Conservation (phyloP, 2,888 invertebrate genomes). For the Hyppa rectilinea region DNA sequence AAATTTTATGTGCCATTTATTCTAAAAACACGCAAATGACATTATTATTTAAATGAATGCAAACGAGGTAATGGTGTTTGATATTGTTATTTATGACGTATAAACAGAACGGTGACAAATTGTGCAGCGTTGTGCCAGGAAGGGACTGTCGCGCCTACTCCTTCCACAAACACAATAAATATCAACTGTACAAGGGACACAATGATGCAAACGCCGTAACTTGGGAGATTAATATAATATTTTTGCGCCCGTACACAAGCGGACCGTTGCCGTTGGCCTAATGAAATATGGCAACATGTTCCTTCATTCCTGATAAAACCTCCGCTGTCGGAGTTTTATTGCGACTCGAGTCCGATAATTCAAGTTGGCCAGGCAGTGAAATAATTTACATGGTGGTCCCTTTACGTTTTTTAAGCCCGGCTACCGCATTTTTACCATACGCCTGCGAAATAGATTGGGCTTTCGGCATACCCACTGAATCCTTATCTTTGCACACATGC, state of each 20-base stretch:
- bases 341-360: conserved; percentile 85
- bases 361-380: conserved; percentile 82
- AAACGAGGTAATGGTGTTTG: conserved; percentile 62
- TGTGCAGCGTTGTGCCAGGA: conserved; percentile 73
- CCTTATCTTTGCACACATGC: conserved; percentile 69
- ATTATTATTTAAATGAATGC: conserved; percentile 65
- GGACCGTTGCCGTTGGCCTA: conserved; percentile 83
- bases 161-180: conserved; percentile 80
- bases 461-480: conserved; percentile 62
- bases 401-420: conserved; percentile 78
- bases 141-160: conserved; percentile 77
- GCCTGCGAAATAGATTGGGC: conserved; percentile 65
- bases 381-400: conserved; percentile 88
- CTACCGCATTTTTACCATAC: conserved; percentile 82
- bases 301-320: conserved; percentile 87
- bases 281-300: conserved; percentile 89
- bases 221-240: conserved; percentile 87
- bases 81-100: conserved; percentile 66
- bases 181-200: conserved; percentile 80
- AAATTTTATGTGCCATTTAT: conserved; percentile 61
- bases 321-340: conserved; percentile 86
- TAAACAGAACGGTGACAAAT: conserved; percentile 75
- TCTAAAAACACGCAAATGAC: conserved; percentile 50
- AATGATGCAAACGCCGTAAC: conserved; percentile 83
- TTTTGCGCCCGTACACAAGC: conserved; percentile 84